Evolutionary conservation across 2,113 vertebrate species (phyloP).

Genomic region (Pseudopipra pipra): DNA sequence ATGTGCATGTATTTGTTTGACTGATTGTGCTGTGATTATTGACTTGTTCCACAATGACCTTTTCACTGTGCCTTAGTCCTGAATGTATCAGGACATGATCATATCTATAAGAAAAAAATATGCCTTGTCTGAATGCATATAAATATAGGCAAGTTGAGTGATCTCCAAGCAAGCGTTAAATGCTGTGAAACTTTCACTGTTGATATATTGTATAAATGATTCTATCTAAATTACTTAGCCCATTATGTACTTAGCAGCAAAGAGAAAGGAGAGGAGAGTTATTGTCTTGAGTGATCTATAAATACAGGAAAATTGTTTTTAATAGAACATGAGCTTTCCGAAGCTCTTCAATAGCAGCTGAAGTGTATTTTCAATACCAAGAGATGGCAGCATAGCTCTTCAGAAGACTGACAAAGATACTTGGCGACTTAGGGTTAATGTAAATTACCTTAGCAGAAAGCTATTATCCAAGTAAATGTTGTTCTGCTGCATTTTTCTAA

Average conservation of each 20-base stretch:
- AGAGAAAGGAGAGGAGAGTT: not conserved
- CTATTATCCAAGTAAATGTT: slow-evolving; percentile 7
- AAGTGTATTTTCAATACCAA: not conserved
- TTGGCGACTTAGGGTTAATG: not conserved
- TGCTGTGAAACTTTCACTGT: not conserved
- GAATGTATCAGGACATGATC: not conserved
- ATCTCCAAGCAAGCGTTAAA: not conserved
- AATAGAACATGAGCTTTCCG: not conserved
- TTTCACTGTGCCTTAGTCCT: not conserved
- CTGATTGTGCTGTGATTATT: not conserved
- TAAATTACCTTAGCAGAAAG: slow-evolving; percentile 22
- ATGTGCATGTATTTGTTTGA: not conserved
- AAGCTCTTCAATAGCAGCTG: not conserved
- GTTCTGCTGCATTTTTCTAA: slow-evolving; percentile 6
- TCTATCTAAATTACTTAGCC: not conserved
- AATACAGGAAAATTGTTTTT: not conserved
- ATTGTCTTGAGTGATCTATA: not conserved
- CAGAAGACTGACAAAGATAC: not conserved
- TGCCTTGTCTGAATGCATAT: not conserved
- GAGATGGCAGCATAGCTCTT: slow-evolving; percentile 79
- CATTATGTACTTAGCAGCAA: not conserved
- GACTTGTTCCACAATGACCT: not conserved
- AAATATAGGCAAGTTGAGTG: not conserved
- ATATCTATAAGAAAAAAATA: not conserved
- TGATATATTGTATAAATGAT: not conserved